phyloP scores from a whole-genome alignment of 2,888 invertebrate genomes.

The Chloroclystis v-ata region DNA sequence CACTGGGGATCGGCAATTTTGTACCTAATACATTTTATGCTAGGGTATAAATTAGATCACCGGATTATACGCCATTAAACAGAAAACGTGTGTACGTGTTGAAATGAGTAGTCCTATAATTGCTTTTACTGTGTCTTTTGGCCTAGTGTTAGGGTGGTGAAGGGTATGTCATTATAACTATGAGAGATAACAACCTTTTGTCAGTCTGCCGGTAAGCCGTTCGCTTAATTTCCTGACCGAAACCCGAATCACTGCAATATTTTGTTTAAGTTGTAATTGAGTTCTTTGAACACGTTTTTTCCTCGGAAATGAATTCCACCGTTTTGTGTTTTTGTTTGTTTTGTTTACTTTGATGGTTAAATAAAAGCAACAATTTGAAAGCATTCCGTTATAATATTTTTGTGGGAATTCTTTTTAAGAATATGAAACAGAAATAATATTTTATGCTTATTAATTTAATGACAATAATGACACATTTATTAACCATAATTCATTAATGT shows the following conservation, averaged over 20 bases:
- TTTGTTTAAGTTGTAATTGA: slow-evolving; percentile 74
- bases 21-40: slow-evolving; percentile 44
- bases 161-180: slow-evolving; percentile 63
- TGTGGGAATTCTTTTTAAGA: background rate
- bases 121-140: slow-evolving; percentile 57
- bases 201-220: slow-evolving; percentile 59
- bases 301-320: slow-evolving; percentile 58
- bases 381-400: background rate
- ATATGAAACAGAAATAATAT: too few species aligned
- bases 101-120: slow-evolving; percentile 57
- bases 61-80: slow-evolving; percentile 48
- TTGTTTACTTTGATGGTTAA: slow-evolving; percentile 10
- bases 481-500: too few species aligned
- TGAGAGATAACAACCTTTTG: slow-evolving; percentile 65
- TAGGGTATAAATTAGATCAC: slow-evolving; percentile 55
- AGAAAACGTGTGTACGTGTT: slow-evolving; percentile 45
- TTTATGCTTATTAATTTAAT: too few species aligned
- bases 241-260: slow-evolving; percentile 64
- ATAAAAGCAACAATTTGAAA: background rate
- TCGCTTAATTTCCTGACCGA: slow-evolving; percentile 74
- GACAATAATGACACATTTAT: too few species aligned
- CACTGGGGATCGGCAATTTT: slow-evolving; percentile 42
- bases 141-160: slow-evolving; percentile 51
- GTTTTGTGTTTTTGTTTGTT: slow-evolving; percentile 13
- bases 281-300: slow-evolving; percentile 69